phyloP scores from a whole-genome alignment of 2,797 vertebrate species.

The Molossus alvarezi region DNA sequence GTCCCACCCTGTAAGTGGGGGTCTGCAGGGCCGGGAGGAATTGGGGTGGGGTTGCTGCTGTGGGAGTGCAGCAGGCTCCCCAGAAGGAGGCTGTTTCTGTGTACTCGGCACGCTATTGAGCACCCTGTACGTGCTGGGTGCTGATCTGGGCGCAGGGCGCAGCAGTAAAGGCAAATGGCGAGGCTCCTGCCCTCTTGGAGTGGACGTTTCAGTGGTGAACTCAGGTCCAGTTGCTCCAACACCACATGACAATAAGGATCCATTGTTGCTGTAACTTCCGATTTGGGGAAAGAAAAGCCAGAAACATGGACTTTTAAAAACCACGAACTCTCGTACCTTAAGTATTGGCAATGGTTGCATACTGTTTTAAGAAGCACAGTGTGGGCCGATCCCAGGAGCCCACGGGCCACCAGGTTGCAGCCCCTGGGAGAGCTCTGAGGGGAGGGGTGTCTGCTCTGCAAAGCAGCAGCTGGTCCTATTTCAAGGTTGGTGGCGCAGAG shows the following conservation, averaged over 20 bases:
- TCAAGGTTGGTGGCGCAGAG: constrained; percentile 40
- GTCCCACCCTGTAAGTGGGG: not conserved
- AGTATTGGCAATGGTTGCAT: not conserved
- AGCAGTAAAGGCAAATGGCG: not conserved
- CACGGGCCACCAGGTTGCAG: not conserved
- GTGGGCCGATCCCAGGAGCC: not conserved
- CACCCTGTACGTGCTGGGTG: not conserved
- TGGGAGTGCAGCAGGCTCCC: too few relatives aligned
- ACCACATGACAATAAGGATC: not conserved
- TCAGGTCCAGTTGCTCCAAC: not conserved
- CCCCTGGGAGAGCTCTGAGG: not conserved
- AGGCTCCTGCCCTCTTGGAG: not conserved
- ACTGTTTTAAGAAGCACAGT: not conserved
- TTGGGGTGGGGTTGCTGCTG: not conserved
- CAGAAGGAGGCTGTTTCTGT: not conserved
- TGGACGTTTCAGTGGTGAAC: not conserved
- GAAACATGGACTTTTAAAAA: not conserved
- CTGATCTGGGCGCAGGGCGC: not conserved
- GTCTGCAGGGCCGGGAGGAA: not conserved
- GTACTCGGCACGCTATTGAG: not conserved
- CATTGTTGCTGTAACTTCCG: not conserved
- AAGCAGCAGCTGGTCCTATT: not conserved
- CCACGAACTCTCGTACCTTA: not conserved
- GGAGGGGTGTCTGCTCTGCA: not conserved
- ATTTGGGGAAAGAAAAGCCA: not conserved